Evolutionary conservation across 2,113 vertebrate genomes (phyloP).

Genomic region (Asarcornis scutulata): DNA sequence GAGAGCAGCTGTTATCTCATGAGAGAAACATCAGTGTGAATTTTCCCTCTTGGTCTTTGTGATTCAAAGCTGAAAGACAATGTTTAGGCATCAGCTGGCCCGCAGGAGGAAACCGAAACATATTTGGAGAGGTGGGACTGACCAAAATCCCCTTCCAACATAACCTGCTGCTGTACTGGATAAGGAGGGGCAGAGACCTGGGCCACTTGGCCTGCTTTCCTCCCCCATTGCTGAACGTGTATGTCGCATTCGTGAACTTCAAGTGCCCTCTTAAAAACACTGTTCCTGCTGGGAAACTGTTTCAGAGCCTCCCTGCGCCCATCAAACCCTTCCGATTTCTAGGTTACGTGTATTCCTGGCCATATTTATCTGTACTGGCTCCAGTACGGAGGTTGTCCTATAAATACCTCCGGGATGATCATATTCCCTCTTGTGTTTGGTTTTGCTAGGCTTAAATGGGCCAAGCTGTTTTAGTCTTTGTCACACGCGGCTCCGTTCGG

Average conservation of each 20-base stretch:
- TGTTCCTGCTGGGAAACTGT: background rate
- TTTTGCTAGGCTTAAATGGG: slow-evolving; percentile 51
- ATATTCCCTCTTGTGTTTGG: slow-evolving; percentile 46
- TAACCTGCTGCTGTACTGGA: background rate
- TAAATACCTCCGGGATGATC: slow-evolving; percentile 43
- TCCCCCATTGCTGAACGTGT: background rate
- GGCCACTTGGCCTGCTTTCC: background rate
- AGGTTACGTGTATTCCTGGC: slow-evolving; percentile 45
- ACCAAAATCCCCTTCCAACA: background rate
- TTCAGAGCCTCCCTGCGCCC: background rate
- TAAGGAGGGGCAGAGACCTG: background rate
- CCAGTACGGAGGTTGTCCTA: slow-evolving; percentile 9
- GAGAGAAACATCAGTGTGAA: background rate
- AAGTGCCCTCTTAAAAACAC: background rate
- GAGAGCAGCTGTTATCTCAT: background rate
- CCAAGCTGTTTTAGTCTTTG: slow-evolving; percentile 32
- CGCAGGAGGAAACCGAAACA: background rate
- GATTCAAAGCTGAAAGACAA: background rate
- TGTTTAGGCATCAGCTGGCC: background rate
- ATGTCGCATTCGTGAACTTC: background rate
- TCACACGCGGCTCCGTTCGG: background rate
- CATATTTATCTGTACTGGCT: slow-evolving; percentile 41
- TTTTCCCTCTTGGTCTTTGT: slow-evolving; percentile 7
- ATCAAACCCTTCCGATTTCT: slow-evolving; percentile 9
- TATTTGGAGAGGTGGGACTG: background rate